Evolutionary conservation across 2,888 invertebrate species (phyloP).

Genomic region (Aproaerema taeniolella): DNA sequence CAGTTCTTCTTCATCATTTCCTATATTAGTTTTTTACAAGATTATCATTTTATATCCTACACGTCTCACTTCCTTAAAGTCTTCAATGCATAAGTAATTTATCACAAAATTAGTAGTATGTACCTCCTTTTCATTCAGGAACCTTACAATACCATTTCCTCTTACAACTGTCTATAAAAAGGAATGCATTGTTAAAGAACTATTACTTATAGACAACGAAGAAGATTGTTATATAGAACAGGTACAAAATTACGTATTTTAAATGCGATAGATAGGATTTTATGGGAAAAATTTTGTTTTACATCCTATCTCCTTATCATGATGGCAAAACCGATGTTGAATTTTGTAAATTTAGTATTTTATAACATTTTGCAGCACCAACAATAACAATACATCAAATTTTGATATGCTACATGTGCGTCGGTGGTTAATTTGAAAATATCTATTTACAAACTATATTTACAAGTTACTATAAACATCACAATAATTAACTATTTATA

Average conservation of each 20-base stretch:
- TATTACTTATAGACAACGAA: conserved; percentile 15
- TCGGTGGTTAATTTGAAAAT: conserved; percentile 15
- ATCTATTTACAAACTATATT: conserved; percentile 30
- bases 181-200: conserved; percentile 46
- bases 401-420: conserved; percentile 10
- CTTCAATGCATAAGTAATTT: conserved; percentile 59
- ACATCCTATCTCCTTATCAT: neutral
- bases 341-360: conserved; percentile 9
- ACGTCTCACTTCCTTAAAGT: conserved; percentile 38
- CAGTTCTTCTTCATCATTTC: conserved; percentile 68
- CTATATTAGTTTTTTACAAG: conserved; percentile 25
- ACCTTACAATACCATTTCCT: conserved; percentile 47
- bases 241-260: conserved; percentile 21
- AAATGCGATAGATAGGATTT: conserved; percentile 19
- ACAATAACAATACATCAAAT: conserved; percentile 9
- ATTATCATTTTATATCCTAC: conserved; percentile 42
- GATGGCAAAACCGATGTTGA: too few relatives aligned
- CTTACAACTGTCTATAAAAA: conserved; percentile 24
- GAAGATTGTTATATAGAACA: conserved; percentile 13
- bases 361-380: conserved; percentile 14
- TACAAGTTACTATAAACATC: conserved; percentile 23
- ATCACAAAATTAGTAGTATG: conserved; percentile 58
- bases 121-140: conserved; percentile 44
- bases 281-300: neutral
- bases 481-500: conserved; percentile 44